phyloP scores from a whole-genome alignment of 1,140 invertebrate species.

The Papilio machaon region DNA sequence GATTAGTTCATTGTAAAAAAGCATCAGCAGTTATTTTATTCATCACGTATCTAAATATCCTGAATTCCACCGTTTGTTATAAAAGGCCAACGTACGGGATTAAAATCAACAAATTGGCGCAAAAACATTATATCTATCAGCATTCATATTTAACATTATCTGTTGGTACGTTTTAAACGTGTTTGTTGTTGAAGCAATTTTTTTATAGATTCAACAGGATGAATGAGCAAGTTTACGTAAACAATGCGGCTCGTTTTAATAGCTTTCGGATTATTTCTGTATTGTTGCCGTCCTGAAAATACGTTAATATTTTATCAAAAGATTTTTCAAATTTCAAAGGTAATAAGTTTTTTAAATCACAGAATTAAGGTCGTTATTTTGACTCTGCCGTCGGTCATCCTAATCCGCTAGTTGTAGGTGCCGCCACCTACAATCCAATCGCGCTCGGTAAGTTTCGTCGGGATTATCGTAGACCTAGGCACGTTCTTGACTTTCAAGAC shows the following conservation, averaged over 20 bases:
- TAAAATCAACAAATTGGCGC: not conserved
- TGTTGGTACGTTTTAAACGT: conserved; percentile 1
- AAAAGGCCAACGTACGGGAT: not conserved
- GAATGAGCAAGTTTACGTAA: conserved; percentile 20
- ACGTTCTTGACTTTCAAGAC: no score
- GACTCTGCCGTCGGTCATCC: no score
- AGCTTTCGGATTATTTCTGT: conserved; percentile 14
- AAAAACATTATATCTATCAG: conserved; percentile 21
- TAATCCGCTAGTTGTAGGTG: no score
- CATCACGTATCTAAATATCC: not conserved
- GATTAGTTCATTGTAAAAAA: no score
- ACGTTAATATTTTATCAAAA: not conserved
- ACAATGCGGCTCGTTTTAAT: conserved; percentile 8
- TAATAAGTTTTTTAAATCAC: conserved; percentile 1
- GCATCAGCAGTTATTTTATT: no score
- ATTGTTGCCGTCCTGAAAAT: conserved; percentile 20
- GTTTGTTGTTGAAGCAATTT: conserved; percentile 21
- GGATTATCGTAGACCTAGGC: no score
- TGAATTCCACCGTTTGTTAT: not conserved
- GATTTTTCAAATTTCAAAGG: not conserved
- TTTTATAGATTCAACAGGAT: conserved; percentile 25
- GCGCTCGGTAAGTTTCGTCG: no score
- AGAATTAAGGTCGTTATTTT: no score
- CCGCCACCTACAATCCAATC: no score
- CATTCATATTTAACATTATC: not conserved